These are phyloP conservation scores for Ophion obscuratus DNA, from an alignment of 2,888 invertebrate genomes.

Conservation along the genomic window DNA sequence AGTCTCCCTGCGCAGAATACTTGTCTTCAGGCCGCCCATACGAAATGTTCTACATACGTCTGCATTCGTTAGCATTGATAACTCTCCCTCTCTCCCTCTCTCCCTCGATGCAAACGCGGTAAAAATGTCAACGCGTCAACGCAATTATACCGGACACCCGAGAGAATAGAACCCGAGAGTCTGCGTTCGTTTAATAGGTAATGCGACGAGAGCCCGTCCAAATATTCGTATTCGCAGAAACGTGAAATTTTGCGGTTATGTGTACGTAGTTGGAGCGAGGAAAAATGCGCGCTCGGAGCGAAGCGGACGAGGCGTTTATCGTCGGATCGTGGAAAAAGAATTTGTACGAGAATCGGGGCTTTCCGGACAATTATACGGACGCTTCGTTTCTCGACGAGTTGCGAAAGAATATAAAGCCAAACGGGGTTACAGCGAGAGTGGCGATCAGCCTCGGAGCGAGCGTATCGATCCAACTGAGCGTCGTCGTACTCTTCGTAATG, in stretches of 20 bases:
- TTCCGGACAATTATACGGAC: slow-evolving; percentile 97
- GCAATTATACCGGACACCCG: background rate
- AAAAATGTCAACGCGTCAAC: background rate
- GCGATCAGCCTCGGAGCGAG: slow-evolving; percentile 91
- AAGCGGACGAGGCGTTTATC: background rate
- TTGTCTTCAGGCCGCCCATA: too few species aligned
- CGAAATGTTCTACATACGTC: too few species aligned
- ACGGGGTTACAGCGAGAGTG: slow-evolving; percentile 89
- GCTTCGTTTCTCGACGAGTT: slow-evolving; percentile 93
- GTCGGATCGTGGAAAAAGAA: slow-evolving; percentile 91
- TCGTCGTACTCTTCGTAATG: slow-evolving; percentile 90
- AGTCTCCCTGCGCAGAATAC: too few species aligned
- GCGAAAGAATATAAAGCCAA: slow-evolving; percentile 92
- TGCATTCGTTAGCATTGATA: too few species aligned
- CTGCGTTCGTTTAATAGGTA: background rate
- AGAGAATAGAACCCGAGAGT: background rate
- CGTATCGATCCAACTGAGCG: slow-evolving; percentile 92
- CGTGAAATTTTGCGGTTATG: background rate
- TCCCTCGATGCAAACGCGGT: background rate
- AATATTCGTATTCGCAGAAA: background rate
- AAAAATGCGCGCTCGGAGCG: too few species aligned
- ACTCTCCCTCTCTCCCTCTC: too few species aligned
- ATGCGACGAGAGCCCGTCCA: background rate
- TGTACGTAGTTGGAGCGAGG: background rate
- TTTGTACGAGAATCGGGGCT: slow-evolving; percentile 93